Evolutionary conservation across 2,888 invertebrate genomes (phyloP).

Genomic region (Troilus luridus): DNA sequence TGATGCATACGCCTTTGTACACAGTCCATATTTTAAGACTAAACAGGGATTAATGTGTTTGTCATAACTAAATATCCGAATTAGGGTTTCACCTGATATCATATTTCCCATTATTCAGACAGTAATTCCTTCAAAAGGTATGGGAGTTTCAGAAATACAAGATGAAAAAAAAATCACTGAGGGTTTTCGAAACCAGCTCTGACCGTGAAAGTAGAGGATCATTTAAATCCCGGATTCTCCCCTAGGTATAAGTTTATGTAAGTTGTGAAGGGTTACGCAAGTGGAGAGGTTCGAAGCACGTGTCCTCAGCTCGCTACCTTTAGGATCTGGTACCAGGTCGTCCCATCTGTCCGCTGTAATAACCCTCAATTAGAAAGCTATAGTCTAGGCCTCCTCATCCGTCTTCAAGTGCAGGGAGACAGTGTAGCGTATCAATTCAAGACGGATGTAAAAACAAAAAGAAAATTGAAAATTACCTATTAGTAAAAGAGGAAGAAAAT

Average conservation of each 20-base stretch:
- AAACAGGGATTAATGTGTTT: neutral
- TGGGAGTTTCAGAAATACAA: neutral
- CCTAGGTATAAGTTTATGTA: slow-evolving; percentile 50
- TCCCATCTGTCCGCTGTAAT: slow-evolving; percentile 34
- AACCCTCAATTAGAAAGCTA: slow-evolving; percentile 45
- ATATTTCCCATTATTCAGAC: slow-evolving; percentile 44
- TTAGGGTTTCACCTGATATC: slow-evolving; percentile 28
- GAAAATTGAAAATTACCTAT: neutral
- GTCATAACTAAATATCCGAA: neutral
- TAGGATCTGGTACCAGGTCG: neutral
- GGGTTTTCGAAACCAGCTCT: neutral
- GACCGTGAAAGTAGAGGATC: slow-evolving; percentile 47
- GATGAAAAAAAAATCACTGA: neutral
- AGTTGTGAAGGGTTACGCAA: slow-evolving; percentile 46
- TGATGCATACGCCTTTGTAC: neutral
- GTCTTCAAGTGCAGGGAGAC: neutral
- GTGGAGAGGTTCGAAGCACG: slow-evolving; percentile 12
- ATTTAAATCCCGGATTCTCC: slow-evolving; percentile 52
- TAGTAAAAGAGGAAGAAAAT: no score
- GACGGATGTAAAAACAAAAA: neutral
- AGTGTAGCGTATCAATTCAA: neutral
- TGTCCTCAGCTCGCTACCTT: neutral
- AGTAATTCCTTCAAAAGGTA: slow-evolving; percentile 31
- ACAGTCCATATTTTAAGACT: neutral
- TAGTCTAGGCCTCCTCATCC: neutral